Base-by-base conservation (phyloP, 2,888 invertebrate genomes). In the Bombylius discolor region DNA sequence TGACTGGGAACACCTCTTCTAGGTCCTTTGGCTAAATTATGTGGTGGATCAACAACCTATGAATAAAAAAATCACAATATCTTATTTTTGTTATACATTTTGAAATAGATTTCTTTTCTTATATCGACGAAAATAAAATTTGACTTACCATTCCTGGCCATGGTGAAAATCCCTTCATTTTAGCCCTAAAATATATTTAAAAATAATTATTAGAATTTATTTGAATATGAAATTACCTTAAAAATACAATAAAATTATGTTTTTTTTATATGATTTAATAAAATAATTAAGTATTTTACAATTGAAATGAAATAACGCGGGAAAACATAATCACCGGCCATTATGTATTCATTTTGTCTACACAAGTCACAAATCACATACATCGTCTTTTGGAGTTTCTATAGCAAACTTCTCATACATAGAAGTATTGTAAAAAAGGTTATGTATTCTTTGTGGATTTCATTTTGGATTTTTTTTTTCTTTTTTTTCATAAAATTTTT, bases 121-220 rank as follows among this genome's bases (percentile, higher is more conserved):
- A 23, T 23, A 23, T 23, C 23, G 23, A 23, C 23, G 3, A 23
- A 2, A 23, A 3, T 23, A 50, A 12, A 34, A n/a, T 42, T 68
- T 73, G 72, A 84, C 89, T 87, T 83, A 95, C 94, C 84, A 90
- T 89, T 77, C 92, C 94, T 61, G 96, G 95, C 96, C 96, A 96
- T 62, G 93, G 90, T 64, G 92, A 89, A 78, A 91, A 95, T 65
- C 93, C 91, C 80, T 93, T 95, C 93, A 96, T 93, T 82, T 94
- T 95, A 58, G 95, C 94, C 95, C 95, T 96, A 82, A 64, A 82
- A 81, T 64, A 23, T 23, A 23, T 23, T 23, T 23, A 67, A 66
- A 70, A 71, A 68, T 68, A 68, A 64, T 62, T 61, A 56, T 12
- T 42, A 23, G 14, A 36, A 49, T 45, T 45, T 42, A 11, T 11